Evolutionary conservation across 2,888 invertebrate genomes (phyloP).

Genomic region (Notodonta dromedarius): DNA sequence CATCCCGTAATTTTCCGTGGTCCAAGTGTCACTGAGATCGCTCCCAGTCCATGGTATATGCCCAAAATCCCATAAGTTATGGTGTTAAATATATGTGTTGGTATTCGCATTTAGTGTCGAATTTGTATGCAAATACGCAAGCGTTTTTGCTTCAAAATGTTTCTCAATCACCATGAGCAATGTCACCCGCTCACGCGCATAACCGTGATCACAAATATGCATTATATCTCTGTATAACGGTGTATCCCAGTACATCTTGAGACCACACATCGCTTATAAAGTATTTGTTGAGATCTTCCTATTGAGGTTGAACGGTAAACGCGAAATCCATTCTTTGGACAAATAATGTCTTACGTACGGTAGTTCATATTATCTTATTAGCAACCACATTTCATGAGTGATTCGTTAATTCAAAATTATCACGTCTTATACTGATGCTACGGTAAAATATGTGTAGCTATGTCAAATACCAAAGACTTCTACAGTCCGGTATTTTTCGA

Average conservation of each 20-base stretch:
- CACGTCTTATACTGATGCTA: background rate
- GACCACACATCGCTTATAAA: slow-evolving; percentile 27
- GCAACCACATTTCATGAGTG: background rate
- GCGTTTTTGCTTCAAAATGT: too few relatives aligned
- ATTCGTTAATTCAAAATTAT: background rate
- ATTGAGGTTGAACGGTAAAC: slow-evolving; percentile 20
- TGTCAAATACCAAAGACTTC: too few relatives aligned
- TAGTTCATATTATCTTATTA: background rate
- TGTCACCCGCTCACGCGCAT: background rate
- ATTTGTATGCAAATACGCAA: too few relatives aligned
- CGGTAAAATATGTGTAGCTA: background rate
- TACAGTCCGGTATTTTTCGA: too few relatives aligned
- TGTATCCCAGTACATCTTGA: slow-evolving; percentile 22
- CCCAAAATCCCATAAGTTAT: too few relatives aligned
- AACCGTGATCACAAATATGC: slow-evolving; percentile 23
- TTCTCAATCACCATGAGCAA: background rate
- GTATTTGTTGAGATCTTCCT: slow-evolving; percentile 26
- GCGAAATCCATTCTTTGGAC: background rate
- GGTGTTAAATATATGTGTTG: too few relatives aligned
- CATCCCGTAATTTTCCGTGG: too few relatives aligned
- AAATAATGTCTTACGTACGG: background rate
- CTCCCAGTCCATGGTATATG: too few relatives aligned
- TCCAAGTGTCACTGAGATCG: too few relatives aligned
- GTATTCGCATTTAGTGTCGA: too few relatives aligned
- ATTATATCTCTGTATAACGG: slow-evolving; percentile 34